Percentiles rank a stretch among this genome's conserved stretches.
phyloP scores from a whole-genome alignment of 2,888 invertebrate species.

The Tachina lurida region DNA sequence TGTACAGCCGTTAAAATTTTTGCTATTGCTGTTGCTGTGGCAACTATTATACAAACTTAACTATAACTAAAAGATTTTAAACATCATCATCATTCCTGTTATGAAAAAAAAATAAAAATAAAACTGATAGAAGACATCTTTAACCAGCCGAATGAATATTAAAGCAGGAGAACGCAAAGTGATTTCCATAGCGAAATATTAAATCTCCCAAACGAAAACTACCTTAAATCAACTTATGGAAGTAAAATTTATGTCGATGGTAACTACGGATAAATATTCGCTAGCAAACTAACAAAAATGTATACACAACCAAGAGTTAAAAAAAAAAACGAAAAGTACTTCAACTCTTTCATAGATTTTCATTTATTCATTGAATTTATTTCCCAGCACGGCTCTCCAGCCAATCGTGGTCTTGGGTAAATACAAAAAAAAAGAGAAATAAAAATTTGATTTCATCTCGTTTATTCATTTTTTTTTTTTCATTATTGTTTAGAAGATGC shows the following conservation, averaged over 20 bases:
- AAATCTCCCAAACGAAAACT: conserved; percentile 34
- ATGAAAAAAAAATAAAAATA: conserved; percentile 16
- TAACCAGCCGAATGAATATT: conserved; percentile 56
- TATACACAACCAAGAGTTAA: neutral
- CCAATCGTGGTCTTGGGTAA: conserved; percentile 54
- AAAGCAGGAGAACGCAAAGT: conserved; percentile 34
- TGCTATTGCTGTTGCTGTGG: conserved; percentile 3
- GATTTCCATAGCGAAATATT: conserved; percentile 35
- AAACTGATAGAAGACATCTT: conserved; percentile 25
- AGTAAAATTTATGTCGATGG: conserved; percentile 49
- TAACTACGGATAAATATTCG: conserved; percentile 56
- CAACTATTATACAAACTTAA: neutral
- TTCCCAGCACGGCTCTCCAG: conserved; percentile 37
- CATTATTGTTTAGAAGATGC: conserved; percentile 12
- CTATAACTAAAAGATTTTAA: conserved; percentile 30
- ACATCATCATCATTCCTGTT: conserved; percentile 34
- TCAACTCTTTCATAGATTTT: conserved; percentile 67
- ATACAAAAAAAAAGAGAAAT: conserved; percentile 24
- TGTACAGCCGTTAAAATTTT: conserved; percentile 47
- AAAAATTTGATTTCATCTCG: conserved; percentile 66
- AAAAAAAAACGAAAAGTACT: conserved; percentile 36
- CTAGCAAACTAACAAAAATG: conserved; percentile 1
- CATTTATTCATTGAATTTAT: conserved; percentile 64
- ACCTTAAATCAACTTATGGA: conserved; percentile 54
- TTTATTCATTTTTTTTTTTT: conserved; percentile 13